Evolutionary conservation across 35 echinoderm and acorn worm genomes (phyloP), one percentile per base, ranked within the genome.

Genomic region (Antedon bifida): DNA sequence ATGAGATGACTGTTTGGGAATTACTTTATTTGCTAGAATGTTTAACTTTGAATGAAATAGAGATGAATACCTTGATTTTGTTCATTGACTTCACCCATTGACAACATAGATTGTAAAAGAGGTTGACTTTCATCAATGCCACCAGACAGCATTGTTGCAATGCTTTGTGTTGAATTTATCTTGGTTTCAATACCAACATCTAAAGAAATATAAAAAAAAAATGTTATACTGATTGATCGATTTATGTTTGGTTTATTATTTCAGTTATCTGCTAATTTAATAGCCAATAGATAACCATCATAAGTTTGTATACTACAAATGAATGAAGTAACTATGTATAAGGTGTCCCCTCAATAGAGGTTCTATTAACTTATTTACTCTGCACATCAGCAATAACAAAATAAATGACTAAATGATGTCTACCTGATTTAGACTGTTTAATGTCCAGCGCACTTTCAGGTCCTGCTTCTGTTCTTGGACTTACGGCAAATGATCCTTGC

Each of bases 21-120:
- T n/a, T n/a, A n/a, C n/a, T n/a, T n/a, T n/a, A n/a, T n/a, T n/a
- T n/a, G n/a, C n/a, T 42, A 42, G 14, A 42, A 7, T 42, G 14
- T n/a, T n/a, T n/a, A n/a, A n/a, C n/a, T n/a, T 42, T 7, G 14
- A 42, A 7, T 42, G 14, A 7, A 7, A 42, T 14, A 7, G 38
- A 42, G 14, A 7, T 42, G 14, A 42, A 1, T 64, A 64, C 51
- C 51, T 64, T 64, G 10, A 19, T 2, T 1, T 2, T 64, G 51
- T 64, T 64, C 7, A 64, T 11, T 64, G 51, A 26, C 89, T 77
- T 81, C 93, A 81, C 93, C 93, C 87, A 96, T 84, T 0, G 93
- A 96, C 36, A 96, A 78, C 87, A 96, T 91, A 31, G 93, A 96
- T 75, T 96, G 93, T 19, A 96, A 38, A 30, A 96, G 82, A 78